Evolutionary conservation across 2,888 invertebrate species (phyloP), one percentile per base, ranked within the genome.

Genomic region (Cremastobaeus sp.): DNA sequence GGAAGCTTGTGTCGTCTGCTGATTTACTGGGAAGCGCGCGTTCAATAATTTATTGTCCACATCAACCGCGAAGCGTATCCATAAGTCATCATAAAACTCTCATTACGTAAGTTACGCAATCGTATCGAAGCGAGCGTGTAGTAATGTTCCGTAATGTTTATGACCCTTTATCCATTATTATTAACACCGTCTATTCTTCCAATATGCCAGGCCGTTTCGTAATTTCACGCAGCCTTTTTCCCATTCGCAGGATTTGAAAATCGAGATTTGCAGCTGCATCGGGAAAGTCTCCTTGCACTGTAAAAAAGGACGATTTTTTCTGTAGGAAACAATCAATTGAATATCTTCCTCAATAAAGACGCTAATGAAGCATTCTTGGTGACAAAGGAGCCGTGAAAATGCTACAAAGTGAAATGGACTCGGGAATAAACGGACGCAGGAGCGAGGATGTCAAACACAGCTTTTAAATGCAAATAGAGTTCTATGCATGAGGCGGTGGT

Each of bases 391-490:
- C 35, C 9, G 43, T 34, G 34, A 57, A 64, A 71, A 55, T 39
- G 57, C 39, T 52, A 59, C 34, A 71, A 64, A 50, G 55, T 37
- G 25, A 57, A 52, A 59, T 21, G 43, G 25, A 52, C 64, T 57
- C 37, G 57, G 39, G 41, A 45, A 64, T 39, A 59, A 52, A 32
- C 18, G 57, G 43, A 34, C n/a, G 57, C 37, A 21, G 59, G 48
- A 34, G 30, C 17, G 52, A 59, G 64, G 45, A 45, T 57, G 62
- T 65, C 59, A 64, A 65, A 65, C 35, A 59, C 57, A 71, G 64
- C 70, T 71, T 71, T 71, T 55, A 64, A 57, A 71, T 71, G 70
- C 62, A 70, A 70, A 70, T 70, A 70, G 41, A 55, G 55, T 62
- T 60, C 54, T 47, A 37, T 34, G 50, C 28, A 39, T 48, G 62